Evolutionary conservation across 2,888 invertebrate species (phyloP).

Genomic region (Hyppa rectilinea): DNA sequence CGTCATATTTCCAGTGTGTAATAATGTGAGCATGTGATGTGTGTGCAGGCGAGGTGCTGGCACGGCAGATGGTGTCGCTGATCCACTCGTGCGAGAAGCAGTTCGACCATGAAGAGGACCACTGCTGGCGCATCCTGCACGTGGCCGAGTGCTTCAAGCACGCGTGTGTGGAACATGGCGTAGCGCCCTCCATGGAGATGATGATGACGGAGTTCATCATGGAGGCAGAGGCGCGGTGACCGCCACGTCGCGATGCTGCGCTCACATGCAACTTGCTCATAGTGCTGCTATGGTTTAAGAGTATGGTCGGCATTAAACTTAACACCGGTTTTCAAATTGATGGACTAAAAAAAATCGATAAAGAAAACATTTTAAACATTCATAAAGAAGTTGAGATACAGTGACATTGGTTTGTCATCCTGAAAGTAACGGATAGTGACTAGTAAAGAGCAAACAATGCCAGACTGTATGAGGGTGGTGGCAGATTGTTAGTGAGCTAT

Average conservation of each 20-base stretch:
- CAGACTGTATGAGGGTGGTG: not conserved
- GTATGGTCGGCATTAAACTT: too few relatives aligned
- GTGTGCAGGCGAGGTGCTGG: constrained; percentile 76
- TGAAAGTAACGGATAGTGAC: too few relatives aligned
- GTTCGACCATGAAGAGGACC: constrained; percentile 76
- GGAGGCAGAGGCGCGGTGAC: constrained; percentile 74
- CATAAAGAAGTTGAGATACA: not conserved
- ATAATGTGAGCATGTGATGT: not conserved
- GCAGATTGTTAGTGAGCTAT: not conserved
- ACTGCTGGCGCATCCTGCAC: constrained; percentile 84
- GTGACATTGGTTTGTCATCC: too few relatives aligned
- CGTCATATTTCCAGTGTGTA: not conserved
- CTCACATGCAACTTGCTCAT: constrained; percentile 1
- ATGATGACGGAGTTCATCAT: constrained; percentile 84
- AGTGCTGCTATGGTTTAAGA: not conserved
- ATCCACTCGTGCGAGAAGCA: constrained; percentile 81
- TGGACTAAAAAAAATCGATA: too few relatives aligned
- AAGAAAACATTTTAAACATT: not conserved
- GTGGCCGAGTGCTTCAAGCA: constrained; percentile 84
- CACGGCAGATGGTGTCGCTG: constrained; percentile 77
- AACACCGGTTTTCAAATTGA: not conserved
- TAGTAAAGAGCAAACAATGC: not conserved
- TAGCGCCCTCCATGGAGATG: constrained; percentile 83
- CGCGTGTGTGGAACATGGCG: constrained; percentile 71
- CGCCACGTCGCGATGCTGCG: not conserved